phyloP scores from a whole-genome alignment of 2,888 invertebrate species.

The Chalcis sispes region DNA sequence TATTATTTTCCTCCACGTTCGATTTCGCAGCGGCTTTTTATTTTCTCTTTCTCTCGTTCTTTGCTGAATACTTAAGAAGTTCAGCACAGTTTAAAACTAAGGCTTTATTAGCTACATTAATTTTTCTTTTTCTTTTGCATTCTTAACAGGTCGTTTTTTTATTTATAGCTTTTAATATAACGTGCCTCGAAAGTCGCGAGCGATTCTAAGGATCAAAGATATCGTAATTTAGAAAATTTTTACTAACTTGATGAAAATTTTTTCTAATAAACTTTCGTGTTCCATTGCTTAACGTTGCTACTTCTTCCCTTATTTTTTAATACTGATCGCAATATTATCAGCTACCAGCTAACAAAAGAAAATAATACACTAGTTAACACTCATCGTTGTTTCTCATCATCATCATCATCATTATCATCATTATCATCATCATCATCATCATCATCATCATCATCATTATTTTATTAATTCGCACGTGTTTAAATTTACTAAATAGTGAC shows the following conservation, averaged over 20 bases:
- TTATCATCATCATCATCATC: not conserved
- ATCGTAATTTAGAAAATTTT: not conserved
- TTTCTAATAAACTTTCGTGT: not conserved
- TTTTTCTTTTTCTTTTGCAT: not conserved
- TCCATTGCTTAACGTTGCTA: too few relatives aligned
- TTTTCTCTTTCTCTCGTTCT: not conserved
- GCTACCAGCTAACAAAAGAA: conserved; percentile 24
- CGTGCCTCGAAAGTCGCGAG: conserved; percentile 22
- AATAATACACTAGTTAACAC: conserved; percentile 32
- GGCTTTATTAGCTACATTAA: conserved; percentile 17
- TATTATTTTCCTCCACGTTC: conserved; percentile 40
- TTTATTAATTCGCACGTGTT: not conserved
- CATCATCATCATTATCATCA: not conserved
- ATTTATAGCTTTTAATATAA: conserved; percentile 6
- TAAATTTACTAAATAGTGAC: conserved; percentile 24
- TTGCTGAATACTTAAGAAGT: conserved; percentile 45
- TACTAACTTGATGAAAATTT: not conserved
- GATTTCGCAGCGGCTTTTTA: conserved; percentile 31
- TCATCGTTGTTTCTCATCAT: not conserved
- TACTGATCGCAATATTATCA: conserved; percentile 49
- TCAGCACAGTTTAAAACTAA: conserved; percentile 52
- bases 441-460: not conserved
- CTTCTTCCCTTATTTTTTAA: too few relatives aligned
- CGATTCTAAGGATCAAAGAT: not conserved
- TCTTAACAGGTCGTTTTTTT: not conserved